Evolutionary conservation across 2,888 invertebrate genomes (phyloP).

Genomic region (Scaptodrosophila latifasciaeformis): DNA sequence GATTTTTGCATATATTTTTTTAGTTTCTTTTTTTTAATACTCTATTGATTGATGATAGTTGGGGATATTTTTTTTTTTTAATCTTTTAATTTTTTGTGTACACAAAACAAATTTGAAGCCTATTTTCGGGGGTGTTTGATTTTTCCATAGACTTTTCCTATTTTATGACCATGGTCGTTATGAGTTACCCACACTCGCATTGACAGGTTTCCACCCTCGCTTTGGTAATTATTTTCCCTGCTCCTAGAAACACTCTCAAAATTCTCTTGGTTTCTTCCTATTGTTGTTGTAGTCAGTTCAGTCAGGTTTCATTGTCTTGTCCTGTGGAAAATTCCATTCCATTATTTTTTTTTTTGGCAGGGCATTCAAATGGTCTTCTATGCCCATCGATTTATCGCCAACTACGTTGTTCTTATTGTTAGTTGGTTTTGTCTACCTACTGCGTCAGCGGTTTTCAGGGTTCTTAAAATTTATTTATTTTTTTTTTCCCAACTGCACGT

Average conservation of each 20-base stretch:
- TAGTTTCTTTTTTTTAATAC: not conserved
- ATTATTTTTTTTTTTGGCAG: slow-evolving; percentile 51
- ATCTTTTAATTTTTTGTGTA: not conserved
- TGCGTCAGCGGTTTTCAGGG: slow-evolving; percentile 57
- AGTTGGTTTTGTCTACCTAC: slow-evolving; percentile 44
- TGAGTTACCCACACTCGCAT: slow-evolving; percentile 33
- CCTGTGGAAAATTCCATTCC: slow-evolving; percentile 72
- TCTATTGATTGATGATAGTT: not conserved
- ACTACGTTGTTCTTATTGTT: slow-evolving; percentile 14
- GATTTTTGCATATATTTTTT: too few relatives aligned
- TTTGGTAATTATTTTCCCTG: slow-evolving; percentile 1
- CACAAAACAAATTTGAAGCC: slow-evolving; percentile 45
- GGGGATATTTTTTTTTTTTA: not conserved
- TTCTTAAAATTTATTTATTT: slow-evolving; percentile 29
- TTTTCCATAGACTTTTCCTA: slow-evolving; percentile 1
- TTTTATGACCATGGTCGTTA: slow-evolving; percentile 34
- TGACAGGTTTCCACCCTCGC: slow-evolving; percentile 40
- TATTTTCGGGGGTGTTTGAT: slow-evolving; percentile 54
- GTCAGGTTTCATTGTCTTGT: slow-evolving; percentile 14
- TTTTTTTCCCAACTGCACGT: slow-evolving; percentile 12
- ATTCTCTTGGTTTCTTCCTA: slow-evolving; percentile 3
- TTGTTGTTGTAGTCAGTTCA: slow-evolving; percentile 20
- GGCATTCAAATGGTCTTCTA: not conserved
- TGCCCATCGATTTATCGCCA: not conserved
- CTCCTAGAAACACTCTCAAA: slow-evolving; percentile 15